Percentiles rank a stretch among this genome's conserved stretches.
Conservation (phyloP, 2,888 invertebrate genomes). For the Acleris emargana region DNA sequence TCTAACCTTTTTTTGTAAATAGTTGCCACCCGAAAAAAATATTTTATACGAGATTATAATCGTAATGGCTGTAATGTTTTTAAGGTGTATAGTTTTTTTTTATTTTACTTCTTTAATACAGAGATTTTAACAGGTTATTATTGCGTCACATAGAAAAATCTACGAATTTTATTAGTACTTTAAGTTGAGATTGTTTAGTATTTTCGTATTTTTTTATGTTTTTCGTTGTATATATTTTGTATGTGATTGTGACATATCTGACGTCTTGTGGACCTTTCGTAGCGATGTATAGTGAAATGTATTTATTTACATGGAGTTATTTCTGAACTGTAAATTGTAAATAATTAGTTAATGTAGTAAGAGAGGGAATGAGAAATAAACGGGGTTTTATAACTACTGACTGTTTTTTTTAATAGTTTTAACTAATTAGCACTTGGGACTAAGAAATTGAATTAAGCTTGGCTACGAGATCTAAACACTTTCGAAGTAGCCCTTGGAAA, state of each 20-base stretch:
- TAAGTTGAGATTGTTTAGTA: slow-evolving; percentile 24
- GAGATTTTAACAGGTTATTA: slow-evolving; percentile 4
- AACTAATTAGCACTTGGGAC: too few relatives aligned
- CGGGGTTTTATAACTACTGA: slow-evolving; percentile 28
- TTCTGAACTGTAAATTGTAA: slow-evolving; percentile 26
- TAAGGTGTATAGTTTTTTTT: slow-evolving; percentile 15
- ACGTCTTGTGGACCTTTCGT: slow-evolving; percentile 21
- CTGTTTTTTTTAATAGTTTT: slow-evolving; percentile 10
- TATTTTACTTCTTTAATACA: neutral
- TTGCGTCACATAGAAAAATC: neutral
- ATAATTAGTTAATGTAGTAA: slow-evolving; percentile 19
- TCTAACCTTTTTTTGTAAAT: slow-evolving; percentile 2
- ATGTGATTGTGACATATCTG: slow-evolving; percentile 29
- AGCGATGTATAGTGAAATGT: slow-evolving; percentile 21
- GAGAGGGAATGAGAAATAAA: slow-evolving; percentile 34
- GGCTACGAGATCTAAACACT: too few relatives aligned
- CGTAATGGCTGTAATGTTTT: slow-evolving; percentile 33
- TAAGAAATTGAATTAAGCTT: too few relatives aligned
- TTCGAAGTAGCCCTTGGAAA: too few relatives aligned
- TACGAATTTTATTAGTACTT: neutral
- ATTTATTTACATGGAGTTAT: slow-evolving; percentile 25
- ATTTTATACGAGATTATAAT: slow-evolving; percentile 34
- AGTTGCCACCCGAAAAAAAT: slow-evolving; percentile 33
- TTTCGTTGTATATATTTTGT: slow-evolving; percentile 2
- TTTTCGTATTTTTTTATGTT: neutral